Base-by-base conservation (phyloP, 2,113 vertebrate genomes). In the Calypte anna region DNA sequence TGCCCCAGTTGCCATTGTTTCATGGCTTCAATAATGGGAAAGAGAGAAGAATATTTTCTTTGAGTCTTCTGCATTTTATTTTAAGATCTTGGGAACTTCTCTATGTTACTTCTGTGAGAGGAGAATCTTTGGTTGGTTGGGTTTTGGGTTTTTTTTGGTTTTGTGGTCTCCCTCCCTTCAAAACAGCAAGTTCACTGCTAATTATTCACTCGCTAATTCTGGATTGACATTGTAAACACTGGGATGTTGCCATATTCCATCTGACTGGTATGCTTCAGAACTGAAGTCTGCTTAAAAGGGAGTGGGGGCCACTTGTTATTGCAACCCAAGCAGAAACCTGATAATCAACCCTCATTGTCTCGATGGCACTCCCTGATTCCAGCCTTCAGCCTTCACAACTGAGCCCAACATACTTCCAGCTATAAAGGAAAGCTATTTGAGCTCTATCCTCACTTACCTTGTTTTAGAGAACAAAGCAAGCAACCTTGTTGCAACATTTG, bases 131-230 rank as follows among this genome's bases (percentile, higher is more conserved):
- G 38, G 33, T 33, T 33, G 33, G 33, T 33, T 33, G 33, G 33
- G 33, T 33, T 33, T 40, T 40, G 33, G 33, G 33, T 6, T 33
- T 33, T 46, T 44, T 5, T 46, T 46, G 15, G 18, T 46, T 46
- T 46, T 17, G 15, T 20, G 40, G 21, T 48, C 9, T 4, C 30
- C 20, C 6, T 5, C 3, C n/a, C 36, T 61, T 77, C 66, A 85
- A 88, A 82, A 59, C 46, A 86, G 69, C 59, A 77, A 92, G 36
- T 77, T 91, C 25, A 79, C 68, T 58, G 83, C 61, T 94, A 76
- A 22, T 74, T 91, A 13, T 57, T 90, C 83, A 82, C 51, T 93
- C 92, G 38, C 53, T 93, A 92, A 33, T 70, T 76, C 88, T 93
- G 80, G 48, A 15, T 44, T 91, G 54, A 79, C 78, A 19, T 30